phyloP scores from a whole-genome alignment of 2,113 vertebrate genomes.

The Canis aureus region DNA sequence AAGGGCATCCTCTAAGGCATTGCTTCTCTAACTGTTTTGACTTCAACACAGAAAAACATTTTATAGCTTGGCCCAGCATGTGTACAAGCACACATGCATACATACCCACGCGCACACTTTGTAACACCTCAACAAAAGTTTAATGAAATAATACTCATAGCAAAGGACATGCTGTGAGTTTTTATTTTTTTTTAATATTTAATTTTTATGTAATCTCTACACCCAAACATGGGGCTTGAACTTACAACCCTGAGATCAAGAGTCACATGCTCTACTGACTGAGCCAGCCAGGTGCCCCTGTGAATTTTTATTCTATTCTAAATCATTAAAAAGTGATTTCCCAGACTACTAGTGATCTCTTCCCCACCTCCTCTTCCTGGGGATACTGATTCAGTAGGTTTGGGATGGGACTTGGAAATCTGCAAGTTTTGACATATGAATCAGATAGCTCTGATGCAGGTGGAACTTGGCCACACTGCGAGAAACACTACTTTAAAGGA shows the following conservation, averaged over 20 bases:
- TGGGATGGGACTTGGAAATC: not conserved
- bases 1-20: not conserved
- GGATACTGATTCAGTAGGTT: not conserved
- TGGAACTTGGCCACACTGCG: constrained; percentile 28
- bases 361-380: not conserved
- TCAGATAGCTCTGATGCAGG: not conserved
- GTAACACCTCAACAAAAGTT: constrained; percentile 21
- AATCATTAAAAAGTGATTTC: constrained; percentile 26
- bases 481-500: constrained; percentile 4
- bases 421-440: constrained; percentile 3
- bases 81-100: not conserved
- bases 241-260: not conserved
- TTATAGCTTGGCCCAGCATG: not conserved
- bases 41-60: not conserved
- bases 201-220: not conserved
- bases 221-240: not conserved
- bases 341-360: not conserved
- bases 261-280: not conserved
- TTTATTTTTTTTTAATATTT: not conserved
- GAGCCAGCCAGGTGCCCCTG: not conserved
- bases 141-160: not conserved
- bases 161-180: not conserved
- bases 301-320: constrained; percentile 5
- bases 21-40: not conserved
- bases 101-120: not conserved